phyloP scores from a whole-genome alignment of 1,140 invertebrate genomes.

The Drosophila mauritiana region DNA sequence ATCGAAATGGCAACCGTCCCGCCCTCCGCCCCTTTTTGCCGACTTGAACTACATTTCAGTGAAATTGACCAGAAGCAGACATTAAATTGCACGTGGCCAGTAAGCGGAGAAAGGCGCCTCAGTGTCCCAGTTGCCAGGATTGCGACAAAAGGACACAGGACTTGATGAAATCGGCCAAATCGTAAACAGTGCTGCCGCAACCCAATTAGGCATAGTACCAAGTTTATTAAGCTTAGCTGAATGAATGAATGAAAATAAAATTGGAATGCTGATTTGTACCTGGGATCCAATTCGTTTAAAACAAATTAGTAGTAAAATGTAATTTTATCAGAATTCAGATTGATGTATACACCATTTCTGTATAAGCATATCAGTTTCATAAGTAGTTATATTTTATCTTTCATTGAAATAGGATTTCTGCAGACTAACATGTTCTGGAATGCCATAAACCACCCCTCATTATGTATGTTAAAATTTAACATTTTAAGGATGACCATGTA shows the following conservation, averaged over 20 bases:
- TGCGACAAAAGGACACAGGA: slow-evolving; percentile 4
- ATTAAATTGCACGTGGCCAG: slow-evolving; percentile 54
- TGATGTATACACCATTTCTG: too few species aligned
- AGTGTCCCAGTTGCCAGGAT: slow-evolving; percentile 25
- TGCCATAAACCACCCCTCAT: not conserved
- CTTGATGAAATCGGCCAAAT: slow-evolving; percentile 14
- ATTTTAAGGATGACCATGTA: not conserved
- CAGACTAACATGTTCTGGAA: too few species aligned
- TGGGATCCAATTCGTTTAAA: not conserved
- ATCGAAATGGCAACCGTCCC: slow-evolving; percentile 69
- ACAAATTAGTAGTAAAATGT: not conserved
- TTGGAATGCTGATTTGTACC: slow-evolving; percentile 7
- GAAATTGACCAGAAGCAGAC: slow-evolving; percentile 62
- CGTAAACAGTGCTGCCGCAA: slow-evolving; percentile 38
- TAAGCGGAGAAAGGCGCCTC: slow-evolving; percentile 17
- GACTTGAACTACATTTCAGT: slow-evolving; percentile 66
- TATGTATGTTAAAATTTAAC: not conserved
- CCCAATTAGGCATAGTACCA: slow-evolving; percentile 55
- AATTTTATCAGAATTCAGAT: too few species aligned
- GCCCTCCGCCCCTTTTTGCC: slow-evolving; percentile 16
- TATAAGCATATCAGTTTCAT: too few species aligned
- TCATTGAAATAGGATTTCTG: not conserved
- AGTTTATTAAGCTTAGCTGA: slow-evolving; percentile 33
- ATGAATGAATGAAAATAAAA: slow-evolving; percentile 12
- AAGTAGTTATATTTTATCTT: too few species aligned